Evolutionary conservation across 2,113 vertebrate genomes (phyloP).

Genomic region (Suricata suricatta): DNA sequence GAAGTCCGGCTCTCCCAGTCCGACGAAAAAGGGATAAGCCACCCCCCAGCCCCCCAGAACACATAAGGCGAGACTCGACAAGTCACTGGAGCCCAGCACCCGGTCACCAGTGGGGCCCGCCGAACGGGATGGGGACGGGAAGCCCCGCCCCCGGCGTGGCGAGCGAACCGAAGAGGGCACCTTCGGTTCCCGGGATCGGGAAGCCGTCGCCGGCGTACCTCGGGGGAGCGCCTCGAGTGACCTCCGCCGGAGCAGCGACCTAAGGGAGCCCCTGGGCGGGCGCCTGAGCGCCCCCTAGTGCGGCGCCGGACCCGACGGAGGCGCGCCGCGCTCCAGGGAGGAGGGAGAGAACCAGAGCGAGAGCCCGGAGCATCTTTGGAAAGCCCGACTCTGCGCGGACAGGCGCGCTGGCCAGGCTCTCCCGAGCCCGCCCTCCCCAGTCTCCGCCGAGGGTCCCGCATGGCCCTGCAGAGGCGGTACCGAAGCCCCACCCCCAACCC

Average conservation of each 20-base stretch:
- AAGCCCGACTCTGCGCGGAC: not conserved
- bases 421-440: not conserved
- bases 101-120: not conserved
- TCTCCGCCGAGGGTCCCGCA: not conserved
- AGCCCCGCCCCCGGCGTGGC: too few relatives aligned
- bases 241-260: not conserved
- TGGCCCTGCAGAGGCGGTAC: not conserved
- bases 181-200: not conserved
- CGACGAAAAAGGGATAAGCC: not conserved
- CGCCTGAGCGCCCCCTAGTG: slow-evolving; percentile 42
- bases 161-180: not conserved
- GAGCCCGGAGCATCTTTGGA: not conserved
- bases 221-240: slow-evolving; percentile 24
- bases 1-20: not conserved
- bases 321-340: not conserved
- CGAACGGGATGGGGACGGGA: too few relatives aligned
- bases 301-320: not conserved
- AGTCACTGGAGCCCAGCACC: not conserved
- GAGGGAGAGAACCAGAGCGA: not conserved
- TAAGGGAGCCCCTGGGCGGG: not conserved
- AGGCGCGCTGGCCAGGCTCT: not conserved
- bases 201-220: not conserved
- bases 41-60: not conserved
- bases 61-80: not conserved
- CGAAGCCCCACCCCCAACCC: not conserved